A percentile compares a stretch with the other conserved stretches of the same genome.
phyloP scores from a whole-genome alignment of 2,797 vertebrate genomes.

The Hirundo rustica region DNA sequence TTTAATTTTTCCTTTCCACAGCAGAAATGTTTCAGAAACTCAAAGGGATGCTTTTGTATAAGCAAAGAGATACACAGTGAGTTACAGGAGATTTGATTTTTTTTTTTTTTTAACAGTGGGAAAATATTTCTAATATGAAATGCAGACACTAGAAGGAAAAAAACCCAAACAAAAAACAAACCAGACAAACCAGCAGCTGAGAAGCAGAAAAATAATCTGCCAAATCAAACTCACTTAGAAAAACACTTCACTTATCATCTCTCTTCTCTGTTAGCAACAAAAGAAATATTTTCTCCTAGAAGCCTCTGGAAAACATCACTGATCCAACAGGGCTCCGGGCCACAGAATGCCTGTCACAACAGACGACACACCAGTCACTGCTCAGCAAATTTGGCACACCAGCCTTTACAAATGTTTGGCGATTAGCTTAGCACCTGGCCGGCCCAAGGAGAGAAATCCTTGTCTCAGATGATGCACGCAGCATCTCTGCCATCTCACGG shows the following conservation, averaged over 20 bases:
- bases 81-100: not conserved
- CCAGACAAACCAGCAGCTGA: not conserved
- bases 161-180: not conserved
- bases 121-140: not conserved
- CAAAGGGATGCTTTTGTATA: not conserved
- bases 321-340: not conserved
- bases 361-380: not conserved
- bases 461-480: not conserved
- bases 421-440: not conserved
- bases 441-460: not conserved
- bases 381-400: not conserved
- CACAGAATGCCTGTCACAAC: not conserved
- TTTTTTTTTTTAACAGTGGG: not conserved
- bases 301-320: not conserved
- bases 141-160: not conserved
- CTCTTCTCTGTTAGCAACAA: not conserved
- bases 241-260: not conserved
- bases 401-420: not conserved
- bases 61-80: not conserved
- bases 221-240: not conserved
- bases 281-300: not conserved
- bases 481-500: not conserved
- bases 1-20: not conserved
- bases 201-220: constrained; percentile 10
- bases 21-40: not conserved